Evolutionary conservation across 2,888 invertebrate species (phyloP).

Genomic region (Lepidochitona cinerea): DNA sequence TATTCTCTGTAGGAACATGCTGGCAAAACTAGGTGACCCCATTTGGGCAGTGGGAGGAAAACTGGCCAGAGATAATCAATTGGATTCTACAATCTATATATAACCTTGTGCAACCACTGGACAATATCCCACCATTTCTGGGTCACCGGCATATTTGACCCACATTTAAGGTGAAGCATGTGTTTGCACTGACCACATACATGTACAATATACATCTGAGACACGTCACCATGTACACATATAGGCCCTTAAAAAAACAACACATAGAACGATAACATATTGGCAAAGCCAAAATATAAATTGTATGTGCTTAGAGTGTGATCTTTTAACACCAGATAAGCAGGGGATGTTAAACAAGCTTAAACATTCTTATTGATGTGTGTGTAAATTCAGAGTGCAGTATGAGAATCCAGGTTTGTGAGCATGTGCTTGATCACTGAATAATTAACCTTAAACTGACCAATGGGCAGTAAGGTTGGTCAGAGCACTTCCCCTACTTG

Average conservation of each 20-base stretch:
- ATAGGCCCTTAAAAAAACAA: background rate
- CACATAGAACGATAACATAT: background rate
- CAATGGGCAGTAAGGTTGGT: background rate
- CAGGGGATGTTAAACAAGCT: no score
- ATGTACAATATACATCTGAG: no score
- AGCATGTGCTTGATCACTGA: background rate
- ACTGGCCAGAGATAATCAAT: conserved; percentile 2
- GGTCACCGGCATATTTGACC: conserved; percentile 7
- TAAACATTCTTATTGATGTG: no score
- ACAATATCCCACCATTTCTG: background rate
- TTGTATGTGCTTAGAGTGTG: no score
- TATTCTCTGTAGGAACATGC: no score
- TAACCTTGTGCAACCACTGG: background rate
- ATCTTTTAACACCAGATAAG: no score
- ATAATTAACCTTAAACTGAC: conserved; percentile 5
- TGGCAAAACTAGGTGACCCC: background rate
- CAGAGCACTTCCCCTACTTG: no score
- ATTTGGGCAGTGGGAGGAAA: background rate
- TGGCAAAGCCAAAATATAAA: no score
- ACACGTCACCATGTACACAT: background rate
- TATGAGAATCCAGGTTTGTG: background rate
- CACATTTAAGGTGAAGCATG: background rate
- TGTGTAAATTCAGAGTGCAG: no score
- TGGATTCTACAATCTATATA: background rate
- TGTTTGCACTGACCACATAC: background rate